phyloP scores from a whole-genome alignment of 1,140 invertebrate genomes.

The Sminthurinus signatus region DNA sequence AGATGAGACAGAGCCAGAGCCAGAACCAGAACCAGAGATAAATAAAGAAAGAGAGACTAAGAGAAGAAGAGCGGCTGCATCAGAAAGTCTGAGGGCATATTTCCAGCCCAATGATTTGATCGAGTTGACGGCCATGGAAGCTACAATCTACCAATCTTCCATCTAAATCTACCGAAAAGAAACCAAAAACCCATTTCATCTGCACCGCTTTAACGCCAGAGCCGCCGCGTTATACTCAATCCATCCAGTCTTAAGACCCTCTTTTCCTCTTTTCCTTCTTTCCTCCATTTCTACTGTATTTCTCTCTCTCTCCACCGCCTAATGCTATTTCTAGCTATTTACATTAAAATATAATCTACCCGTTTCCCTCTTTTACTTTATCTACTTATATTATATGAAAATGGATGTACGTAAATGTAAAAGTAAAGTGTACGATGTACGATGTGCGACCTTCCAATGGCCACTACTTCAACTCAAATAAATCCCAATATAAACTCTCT shows the following conservation, averaged over 20 bases:
- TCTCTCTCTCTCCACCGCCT: not conserved
- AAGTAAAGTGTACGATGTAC: no score
- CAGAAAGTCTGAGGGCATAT: conserved; percentile 24
- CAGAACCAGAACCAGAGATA: conserved; percentile 22
- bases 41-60: not conserved
- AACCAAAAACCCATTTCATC: conserved; percentile 33
- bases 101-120: conserved; percentile 35
- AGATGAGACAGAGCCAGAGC: conserved; percentile 6
- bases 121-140: conserved; percentile 35
- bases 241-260: conserved; percentile 3
- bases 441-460: no score
- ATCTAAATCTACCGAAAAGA: conserved; percentile 36
- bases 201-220: conserved; percentile 17
- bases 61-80: conserved; percentile 9
- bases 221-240: conserved; percentile 15
- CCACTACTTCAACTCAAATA: no score
- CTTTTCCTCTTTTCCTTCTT: not conserved
- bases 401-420: no score
- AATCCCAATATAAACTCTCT: no score
- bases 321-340: conserved; percentile 15
- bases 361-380: no score
- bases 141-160: conserved; percentile 31
- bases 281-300: not conserved
- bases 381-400: no score
- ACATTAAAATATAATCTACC: conserved; percentile 18